A percentile compares a stretch with the other conserved stretches of the same genome.
phyloP scores from a whole-genome alignment of 2,797 vertebrate genomes.

The Threskiornis aethiopicus region DNA sequence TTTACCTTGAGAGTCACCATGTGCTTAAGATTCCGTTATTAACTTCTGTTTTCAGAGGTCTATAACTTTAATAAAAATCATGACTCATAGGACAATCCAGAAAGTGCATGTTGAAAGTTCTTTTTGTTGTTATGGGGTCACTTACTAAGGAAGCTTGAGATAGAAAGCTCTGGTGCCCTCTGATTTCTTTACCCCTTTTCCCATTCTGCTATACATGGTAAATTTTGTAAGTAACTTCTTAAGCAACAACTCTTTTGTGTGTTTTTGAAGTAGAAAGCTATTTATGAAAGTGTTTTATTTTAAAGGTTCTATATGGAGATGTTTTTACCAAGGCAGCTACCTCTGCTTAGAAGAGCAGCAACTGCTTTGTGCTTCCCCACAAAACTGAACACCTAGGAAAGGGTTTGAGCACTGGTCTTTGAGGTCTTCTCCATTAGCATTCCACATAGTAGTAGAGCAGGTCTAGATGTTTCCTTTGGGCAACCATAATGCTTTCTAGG shows the following conservation, averaged over 20 bases:
- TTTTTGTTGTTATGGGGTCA: not conserved
- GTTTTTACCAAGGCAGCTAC: not conserved
- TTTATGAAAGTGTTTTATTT: not conserved
- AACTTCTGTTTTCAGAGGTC: constrained; percentile 4
- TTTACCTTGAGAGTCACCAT: constrained; percentile 22
- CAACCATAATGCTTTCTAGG: not conserved
- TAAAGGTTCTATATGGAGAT: not conserved
- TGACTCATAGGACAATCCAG: not conserved
- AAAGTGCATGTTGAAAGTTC: not conserved
- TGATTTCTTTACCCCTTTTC: not conserved
- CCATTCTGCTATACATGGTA: accelerated
- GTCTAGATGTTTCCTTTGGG: not conserved
- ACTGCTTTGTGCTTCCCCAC: not conserved
- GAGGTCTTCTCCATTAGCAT: accelerated
- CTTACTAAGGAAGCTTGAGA: not conserved
- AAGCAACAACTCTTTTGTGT: not conserved
- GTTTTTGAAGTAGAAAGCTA: not conserved
- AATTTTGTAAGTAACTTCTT: not conserved
- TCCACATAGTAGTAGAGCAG: not conserved
- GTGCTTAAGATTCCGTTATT: constrained; percentile 17
- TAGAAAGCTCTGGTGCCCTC: not conserved
- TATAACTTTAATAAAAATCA: constrained; percentile 14
- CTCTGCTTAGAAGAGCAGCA: not conserved
- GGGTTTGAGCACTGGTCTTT: not conserved
- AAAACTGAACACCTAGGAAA: not conserved